These are phyloP conservation scores for Syrrhaptes paradoxus DNA, from an alignment of 2,113 vertebrate species.

Conservation along the genomic window DNA sequence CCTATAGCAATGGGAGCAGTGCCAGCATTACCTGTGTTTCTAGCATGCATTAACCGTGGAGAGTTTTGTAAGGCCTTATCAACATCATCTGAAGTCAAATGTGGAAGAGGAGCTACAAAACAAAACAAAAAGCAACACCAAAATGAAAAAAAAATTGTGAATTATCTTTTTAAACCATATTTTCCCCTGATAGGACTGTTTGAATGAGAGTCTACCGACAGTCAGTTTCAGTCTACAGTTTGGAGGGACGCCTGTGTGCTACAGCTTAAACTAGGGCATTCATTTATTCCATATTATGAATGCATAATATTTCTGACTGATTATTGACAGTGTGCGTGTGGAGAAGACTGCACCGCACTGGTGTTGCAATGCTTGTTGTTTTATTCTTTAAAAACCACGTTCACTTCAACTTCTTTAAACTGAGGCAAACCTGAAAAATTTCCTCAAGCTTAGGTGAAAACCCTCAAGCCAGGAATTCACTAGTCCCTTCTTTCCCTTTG, in stretches of 20 bases:
- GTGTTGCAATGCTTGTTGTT: slow-evolving; percentile 17
- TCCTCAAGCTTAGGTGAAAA: neutral
- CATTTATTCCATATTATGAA: neutral
- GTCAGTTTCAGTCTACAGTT: neutral
- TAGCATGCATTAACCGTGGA: slow-evolving; percentile 94
- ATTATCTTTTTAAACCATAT: slow-evolving; percentile 55
- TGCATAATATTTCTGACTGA: neutral
- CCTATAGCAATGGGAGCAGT: slow-evolving; percentile 61
- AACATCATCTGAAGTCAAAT: slow-evolving; percentile 96
- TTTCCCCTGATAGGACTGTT: slow-evolving; percentile 43
- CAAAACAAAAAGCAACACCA: slow-evolving; percentile 80
- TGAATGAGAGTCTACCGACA: neutral
- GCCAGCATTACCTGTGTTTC: slow-evolving; percentile 90
- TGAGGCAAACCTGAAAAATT: neutral
- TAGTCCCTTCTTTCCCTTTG: neutral
- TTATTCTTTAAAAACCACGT: neutral
- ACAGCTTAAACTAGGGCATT: neutral
- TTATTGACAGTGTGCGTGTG: slow-evolving; percentile 21
- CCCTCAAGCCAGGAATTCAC: neutral
- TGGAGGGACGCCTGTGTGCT: neutral
- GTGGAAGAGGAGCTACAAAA: slow-evolving; percentile 93
- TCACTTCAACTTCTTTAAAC: neutral
- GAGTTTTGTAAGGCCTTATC: slow-evolving; percentile 95
- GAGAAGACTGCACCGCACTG: slow-evolving; percentile 67
- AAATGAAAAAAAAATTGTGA: slow-evolving; percentile 76